Evolutionary conservation across 30 jellyfish, hydroid and myxozoan species (phyloP).

Genomic region (Turritopsis rubra): DNA sequence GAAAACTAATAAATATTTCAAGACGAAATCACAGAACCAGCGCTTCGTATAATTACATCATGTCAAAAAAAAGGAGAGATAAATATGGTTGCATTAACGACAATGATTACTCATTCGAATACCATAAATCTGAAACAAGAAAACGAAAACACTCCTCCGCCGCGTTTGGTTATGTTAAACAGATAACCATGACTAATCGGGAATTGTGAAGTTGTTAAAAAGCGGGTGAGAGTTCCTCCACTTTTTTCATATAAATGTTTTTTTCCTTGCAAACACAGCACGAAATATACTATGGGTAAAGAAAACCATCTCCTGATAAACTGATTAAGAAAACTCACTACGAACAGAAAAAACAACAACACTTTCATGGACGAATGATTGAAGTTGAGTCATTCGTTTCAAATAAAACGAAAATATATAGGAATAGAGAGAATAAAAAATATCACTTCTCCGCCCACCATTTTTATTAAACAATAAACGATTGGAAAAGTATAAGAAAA

Average conservation of each 20-base stretch:
- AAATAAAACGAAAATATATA: background rate
- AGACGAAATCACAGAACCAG: background rate
- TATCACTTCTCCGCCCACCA: background rate
- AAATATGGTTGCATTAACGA: background rate
- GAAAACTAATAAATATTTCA: background rate
- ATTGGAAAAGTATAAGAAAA: background rate
- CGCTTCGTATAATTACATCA: background rate
- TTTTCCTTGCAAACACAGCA: background rate
- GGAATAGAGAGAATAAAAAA: background rate
- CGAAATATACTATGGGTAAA: background rate
- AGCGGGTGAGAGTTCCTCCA: background rate
- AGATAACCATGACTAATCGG: background rate
- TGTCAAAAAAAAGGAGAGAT: background rate
- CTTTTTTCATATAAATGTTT: background rate
- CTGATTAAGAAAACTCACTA: background rate
- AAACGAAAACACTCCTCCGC: background rate
- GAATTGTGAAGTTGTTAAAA: no score
- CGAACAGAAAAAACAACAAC: background rate
- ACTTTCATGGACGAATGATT: background rate
- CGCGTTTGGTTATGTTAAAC: background rate
- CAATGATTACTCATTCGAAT: background rate
- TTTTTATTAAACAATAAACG: background rate
- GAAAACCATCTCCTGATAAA: background rate
- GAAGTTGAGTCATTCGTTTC: background rate
- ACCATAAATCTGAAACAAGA: background rate